Percentiles rank a stretch among this genome's conserved stretches.
These are phyloP conservation scores for Drosophila truncata DNA, from an alignment of 1,140 invertebrate species.

Conservation along the genomic window DNA sequence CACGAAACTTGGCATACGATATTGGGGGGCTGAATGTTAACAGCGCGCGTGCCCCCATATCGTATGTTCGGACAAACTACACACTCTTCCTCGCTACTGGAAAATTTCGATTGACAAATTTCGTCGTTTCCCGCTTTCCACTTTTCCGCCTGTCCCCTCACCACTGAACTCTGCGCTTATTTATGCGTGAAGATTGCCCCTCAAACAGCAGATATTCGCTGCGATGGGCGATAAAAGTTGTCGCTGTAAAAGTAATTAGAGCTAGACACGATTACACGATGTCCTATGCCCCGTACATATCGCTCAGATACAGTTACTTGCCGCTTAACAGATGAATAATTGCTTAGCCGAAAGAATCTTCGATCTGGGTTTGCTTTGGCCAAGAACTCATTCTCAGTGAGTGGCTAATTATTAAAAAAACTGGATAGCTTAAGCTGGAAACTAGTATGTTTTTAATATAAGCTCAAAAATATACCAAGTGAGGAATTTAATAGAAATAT, in stretches of 20 bases:
- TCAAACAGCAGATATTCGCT: conserved; percentile 47
- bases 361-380: background rate
- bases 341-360: conserved; percentile 22
- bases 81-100: background rate
- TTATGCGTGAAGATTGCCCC: conserved; percentile 58
- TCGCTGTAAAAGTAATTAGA: conserved; percentile 58
- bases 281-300: conserved; percentile 7
- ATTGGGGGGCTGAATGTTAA: conserved; percentile 30
- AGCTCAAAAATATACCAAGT: background rate
- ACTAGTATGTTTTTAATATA: background rate
- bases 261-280: conserved; percentile 51
- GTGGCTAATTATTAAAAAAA: background rate
- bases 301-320: conserved; percentile 20
- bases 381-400: background rate
- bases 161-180: conserved; percentile 22
- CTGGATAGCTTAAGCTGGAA: background rate
- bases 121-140: conserved; percentile 5
- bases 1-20: conserved; percentile 63
- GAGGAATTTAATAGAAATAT: background rate
- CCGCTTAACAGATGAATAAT: conserved; percentile 47
- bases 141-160: background rate
- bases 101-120: conserved; percentile 54
- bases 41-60: conserved; percentile 12
- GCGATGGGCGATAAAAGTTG: conserved; percentile 59
- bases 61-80: conserved; percentile 38